Evolutionary conservation across 2,113 vertebrate species (phyloP).

Genomic region (Ramphastos sulfuratus): DNA sequence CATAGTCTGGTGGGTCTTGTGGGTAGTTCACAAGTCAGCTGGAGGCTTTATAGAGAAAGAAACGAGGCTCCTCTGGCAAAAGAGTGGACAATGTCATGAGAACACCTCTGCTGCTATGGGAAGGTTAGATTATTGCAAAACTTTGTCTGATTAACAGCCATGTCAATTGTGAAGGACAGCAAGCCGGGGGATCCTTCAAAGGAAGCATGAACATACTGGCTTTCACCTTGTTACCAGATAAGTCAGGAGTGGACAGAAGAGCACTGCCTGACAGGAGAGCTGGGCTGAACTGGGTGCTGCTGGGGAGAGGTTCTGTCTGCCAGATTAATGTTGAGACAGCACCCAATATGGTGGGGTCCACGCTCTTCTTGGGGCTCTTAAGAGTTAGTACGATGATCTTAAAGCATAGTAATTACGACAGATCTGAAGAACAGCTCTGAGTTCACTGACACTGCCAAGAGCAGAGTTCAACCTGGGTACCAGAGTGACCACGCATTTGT

Average conservation of each 20-base stretch:
- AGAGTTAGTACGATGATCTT: background rate
- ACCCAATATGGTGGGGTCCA: background rate
- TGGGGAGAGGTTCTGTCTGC: background rate
- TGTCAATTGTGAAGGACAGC: rapidly evolving
- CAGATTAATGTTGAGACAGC: background rate
- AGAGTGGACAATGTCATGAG: background rate
- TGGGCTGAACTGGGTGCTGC: background rate
- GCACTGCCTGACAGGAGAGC: background rate
- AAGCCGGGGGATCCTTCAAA: background rate
- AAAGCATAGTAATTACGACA: background rate
- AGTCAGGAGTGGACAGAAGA: background rate
- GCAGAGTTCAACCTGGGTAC: background rate
- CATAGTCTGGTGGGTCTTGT: rapidly evolving
- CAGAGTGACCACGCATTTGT: rapidly evolving
- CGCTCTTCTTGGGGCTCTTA: background rate
- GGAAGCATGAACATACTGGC: rapidly evolving
- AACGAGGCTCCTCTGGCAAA: background rate
- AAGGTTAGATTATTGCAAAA: background rate
- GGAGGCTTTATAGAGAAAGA: background rate
- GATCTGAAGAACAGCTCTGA: background rate
- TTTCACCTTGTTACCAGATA: background rate
- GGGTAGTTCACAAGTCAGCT: background rate
- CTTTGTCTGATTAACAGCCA: background rate
- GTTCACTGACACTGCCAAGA: background rate
- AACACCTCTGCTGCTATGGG: background rate